A percentile compares a stretch with the other conserved stretches of the same genome.
phyloP scores from a whole-genome alignment of 2,888 invertebrate genomes.

The Cataglyphis rosenhaueri region DNA sequence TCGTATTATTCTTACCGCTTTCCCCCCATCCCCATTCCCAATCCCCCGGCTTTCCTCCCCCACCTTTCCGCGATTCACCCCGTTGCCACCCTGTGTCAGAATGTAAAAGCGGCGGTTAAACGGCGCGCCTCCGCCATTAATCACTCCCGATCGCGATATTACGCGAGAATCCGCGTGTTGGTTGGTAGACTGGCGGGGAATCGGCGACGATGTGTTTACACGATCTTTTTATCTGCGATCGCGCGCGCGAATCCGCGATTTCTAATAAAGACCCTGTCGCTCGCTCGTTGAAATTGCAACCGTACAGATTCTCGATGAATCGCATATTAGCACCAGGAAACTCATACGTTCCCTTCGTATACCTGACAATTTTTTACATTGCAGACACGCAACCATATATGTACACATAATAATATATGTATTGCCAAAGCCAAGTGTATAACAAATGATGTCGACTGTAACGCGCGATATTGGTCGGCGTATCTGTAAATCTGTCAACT shows the following conservation, averaged over 20 bases:
- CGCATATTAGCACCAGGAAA: background rate
- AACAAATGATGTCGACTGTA: conserved; percentile 17
- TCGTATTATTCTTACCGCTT: conserved; percentile 46
- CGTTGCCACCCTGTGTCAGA: conserved; percentile 40
- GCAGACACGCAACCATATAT: conserved; percentile 9
- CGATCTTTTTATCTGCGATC: conserved; percentile 42
- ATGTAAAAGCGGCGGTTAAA: conserved; percentile 61
- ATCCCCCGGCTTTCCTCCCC: background rate
- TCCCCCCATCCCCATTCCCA: background rate
- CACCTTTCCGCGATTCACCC: background rate
- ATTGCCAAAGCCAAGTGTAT: background rate
- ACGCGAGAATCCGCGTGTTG: conserved; percentile 39
- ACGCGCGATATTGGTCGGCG: conserved; percentile 6
- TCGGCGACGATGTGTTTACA: conserved; percentile 38
- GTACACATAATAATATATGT: background rate
- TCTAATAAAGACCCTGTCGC: background rate
- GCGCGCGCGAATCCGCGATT: conserved; percentile 13
- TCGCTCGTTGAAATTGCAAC: background rate
- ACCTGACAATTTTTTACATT: background rate
- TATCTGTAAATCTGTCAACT: conserved; percentile 29
- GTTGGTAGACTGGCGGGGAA: conserved; percentile 1
- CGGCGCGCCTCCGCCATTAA: conserved; percentile 60
- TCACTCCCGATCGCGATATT: conserved; percentile 62
- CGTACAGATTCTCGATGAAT: background rate
- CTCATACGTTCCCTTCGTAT: background rate